Conservation (phyloP, 2,888 invertebrate genomes). For the Andrena fulva region DNA sequence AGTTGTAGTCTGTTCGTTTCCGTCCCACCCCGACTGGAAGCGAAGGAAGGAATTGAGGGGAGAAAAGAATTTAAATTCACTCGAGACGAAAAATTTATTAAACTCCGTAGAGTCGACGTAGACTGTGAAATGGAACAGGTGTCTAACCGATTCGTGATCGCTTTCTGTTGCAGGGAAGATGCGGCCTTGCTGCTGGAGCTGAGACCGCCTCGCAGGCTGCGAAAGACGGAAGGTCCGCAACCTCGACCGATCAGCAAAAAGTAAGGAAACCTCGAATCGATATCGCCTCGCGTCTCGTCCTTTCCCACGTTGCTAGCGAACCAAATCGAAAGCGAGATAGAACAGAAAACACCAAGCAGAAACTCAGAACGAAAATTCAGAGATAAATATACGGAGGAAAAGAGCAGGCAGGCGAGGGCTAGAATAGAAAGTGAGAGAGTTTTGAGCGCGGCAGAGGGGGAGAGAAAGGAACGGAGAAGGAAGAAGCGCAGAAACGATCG, state of each 20-base stretch:
- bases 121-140: neutral
- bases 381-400: slow-evolving; percentile 12
- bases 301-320: slow-evolving; percentile 50
- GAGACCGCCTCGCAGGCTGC: slow-evolving; percentile 80
- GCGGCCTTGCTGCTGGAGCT: slow-evolving; percentile 79
- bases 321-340: slow-evolving; percentile 31
- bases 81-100: neutral
- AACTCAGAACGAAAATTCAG: neutral
- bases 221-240: slow-evolving; percentile 75
- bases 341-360: slow-evolving; percentile 2
- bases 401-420: slow-evolving; percentile 13
- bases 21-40: neutral
- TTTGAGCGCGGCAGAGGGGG: slow-evolving; percentile 37
- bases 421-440: slow-evolving; percentile 3
- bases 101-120: neutral
- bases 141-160: neutral
- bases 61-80: no score
- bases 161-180: slow-evolving; percentile 78
- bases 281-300: slow-evolving; percentile 69
- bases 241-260: slow-evolving; percentile 78
- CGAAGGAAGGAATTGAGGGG: slow-evolving; percentile 11
- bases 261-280: slow-evolving; percentile 77
- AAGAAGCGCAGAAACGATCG: neutral
- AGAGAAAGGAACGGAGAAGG: slow-evolving; percentile 8
- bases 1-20: slow-evolving; percentile 19